Evolutionary conservation across 2,888 invertebrate genomes (phyloP).

Genomic region (Cerceris rybyensis): DNA sequence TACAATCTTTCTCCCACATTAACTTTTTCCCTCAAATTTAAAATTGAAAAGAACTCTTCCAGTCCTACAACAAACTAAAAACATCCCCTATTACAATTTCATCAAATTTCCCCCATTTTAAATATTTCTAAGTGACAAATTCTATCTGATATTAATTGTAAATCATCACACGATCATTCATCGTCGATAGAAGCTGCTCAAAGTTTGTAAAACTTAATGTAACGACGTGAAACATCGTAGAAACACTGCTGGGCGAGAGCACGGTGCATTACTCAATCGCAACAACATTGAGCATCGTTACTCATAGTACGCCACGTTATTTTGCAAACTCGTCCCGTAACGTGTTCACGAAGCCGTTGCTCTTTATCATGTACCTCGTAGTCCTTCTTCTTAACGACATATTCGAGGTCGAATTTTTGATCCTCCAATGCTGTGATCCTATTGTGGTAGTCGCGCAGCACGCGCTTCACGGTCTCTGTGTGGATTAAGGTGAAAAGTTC

Average conservation of each 20-base stretch:
- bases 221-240: neutral
- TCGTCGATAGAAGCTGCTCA: too few relatives aligned
- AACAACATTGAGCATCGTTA: constrained; percentile 63
- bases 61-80: too few relatives aligned
- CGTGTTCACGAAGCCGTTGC: constrained; percentile 31
- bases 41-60: too few relatives aligned
- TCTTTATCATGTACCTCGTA: constrained; percentile 91
- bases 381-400: constrained; percentile 98
- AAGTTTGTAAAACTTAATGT: too few relatives aligned
- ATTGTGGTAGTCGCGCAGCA: constrained; percentile 93
- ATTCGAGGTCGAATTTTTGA: constrained; percentile 99
- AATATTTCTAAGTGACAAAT: too few relatives aligned
- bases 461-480: constrained; percentile 89
- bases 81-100: too few relatives aligned
- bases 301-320: constrained; percentile 49
- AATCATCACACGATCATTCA: too few relatives aligned
- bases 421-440: constrained; percentile 95
- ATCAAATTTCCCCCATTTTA: too few relatives aligned
- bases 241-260: constrained; percentile 47
- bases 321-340: constrained; percentile 43
- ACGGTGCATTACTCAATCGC: constrained; percentile 56
- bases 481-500: constrained; percentile 65
- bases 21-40: too few relatives aligned
- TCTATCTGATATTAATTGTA: too few relatives aligned
- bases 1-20: too few relatives aligned